Evolutionary conservation across 2,888 invertebrate species (phyloP), one percentile per base, ranked within the genome.

Genomic region (Coelopa pilipes): DNA sequence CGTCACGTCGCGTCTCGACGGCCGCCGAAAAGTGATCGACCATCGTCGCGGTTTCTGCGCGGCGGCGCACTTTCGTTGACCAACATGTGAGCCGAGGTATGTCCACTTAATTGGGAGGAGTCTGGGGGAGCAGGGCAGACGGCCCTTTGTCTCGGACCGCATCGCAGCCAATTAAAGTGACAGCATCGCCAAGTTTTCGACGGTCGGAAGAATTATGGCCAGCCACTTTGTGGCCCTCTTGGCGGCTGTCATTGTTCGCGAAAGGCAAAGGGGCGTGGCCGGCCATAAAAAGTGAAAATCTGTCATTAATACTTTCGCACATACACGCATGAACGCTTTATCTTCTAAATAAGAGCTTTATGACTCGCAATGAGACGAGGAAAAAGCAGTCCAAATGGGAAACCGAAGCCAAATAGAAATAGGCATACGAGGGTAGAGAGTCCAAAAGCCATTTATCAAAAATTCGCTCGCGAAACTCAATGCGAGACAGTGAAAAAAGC

Each of bases 301-400:
- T 47, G 9, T 47, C 65, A 47, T 65, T 65, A 65, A 46, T 65
- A 19, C 65, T 65, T 65, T 65, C 65, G 34, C 34, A 34, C 34
- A 34, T 7, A 34, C 34, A 34, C 34, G 7, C 34, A 34, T 7
- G 7, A 2, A 34, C 34, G 7, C 34, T 4, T 34, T 19, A 15
- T 10, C 55, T 55, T 7, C 55, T 2, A 2, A 34, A 7, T 7
- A 34, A 34, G 7, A 34, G 34, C 34, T 34, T 34, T 34, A 34
- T 34, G 34, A 34, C 34, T 34, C 34, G 2, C 34, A 34, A 34
- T 34, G 34, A 34, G 34, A 2, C 34, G 34, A 4, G 34, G 34
- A 34, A 34, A 34, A 34, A 34, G 34, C 34, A 34, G 34, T 34
- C 7, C 34, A 34, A 34, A 34, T 34, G 34, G 34, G 34, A 34